These are phyloP conservation scores for Leuciscus waleckii DNA, from an alignment of 2,797 vertebrate genomes.

Conservation along the genomic window DNA sequence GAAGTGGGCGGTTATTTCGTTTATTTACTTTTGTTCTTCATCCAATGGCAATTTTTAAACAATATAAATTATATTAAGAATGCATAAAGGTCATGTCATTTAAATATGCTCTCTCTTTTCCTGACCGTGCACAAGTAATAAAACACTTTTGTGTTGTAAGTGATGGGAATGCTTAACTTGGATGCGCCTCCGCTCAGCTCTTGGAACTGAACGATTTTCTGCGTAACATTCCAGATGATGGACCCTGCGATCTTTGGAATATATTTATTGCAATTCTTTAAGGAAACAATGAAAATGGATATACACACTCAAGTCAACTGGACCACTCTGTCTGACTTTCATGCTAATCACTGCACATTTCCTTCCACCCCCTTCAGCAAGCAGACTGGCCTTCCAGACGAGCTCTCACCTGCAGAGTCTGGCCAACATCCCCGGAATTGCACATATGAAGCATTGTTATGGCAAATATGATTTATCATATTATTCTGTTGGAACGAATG, in stretches of 20 bases:
- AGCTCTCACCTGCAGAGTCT: constrained; percentile 50
- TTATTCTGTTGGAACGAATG: neutral
- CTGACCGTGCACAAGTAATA: neutral
- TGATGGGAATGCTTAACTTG: constrained; percentile 29
- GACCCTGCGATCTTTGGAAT: constrained; percentile 9
- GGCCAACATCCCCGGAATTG: constrained; percentile 41
- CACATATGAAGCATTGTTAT: neutral
- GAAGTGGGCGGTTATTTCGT: neutral
- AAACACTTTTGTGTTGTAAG: constrained; percentile 8
- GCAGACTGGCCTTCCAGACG: constrained; percentile 33
- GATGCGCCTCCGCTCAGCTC: neutral
- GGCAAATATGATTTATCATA: neutral
- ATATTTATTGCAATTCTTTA: constrained; percentile 17
- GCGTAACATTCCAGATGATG: constrained; percentile 22
- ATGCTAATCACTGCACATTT: constrained; percentile 56
- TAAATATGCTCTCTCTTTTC: neutral
- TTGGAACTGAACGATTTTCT: neutral
- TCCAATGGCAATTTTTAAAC: constrained; percentile 22
- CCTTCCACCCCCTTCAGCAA: constrained; percentile 25
- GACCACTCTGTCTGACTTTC: constrained; percentile 54
- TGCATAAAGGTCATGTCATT: neutral
- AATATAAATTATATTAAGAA: neutral
- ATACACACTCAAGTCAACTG: neutral
- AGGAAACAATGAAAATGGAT: constrained; percentile 32
- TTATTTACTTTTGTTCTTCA: neutral